Evolutionary conservation across 2,888 invertebrate genomes (phyloP).

Genomic region (Chalcis sispes): DNA sequence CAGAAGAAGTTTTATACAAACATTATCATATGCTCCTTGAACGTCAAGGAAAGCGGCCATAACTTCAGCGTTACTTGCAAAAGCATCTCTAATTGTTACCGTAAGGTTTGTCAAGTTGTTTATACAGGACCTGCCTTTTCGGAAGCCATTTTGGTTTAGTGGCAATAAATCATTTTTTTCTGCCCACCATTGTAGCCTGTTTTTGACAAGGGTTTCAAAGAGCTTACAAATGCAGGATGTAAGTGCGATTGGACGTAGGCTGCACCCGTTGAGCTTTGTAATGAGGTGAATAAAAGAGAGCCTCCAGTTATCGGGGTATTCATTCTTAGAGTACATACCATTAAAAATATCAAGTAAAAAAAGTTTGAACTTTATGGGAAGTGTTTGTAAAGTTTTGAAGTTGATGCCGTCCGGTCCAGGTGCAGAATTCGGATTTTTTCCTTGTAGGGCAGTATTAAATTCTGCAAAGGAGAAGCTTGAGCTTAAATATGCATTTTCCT

Average conservation of each 20-base stretch:
- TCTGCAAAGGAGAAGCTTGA: conserved; percentile 14
- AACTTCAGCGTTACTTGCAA: background rate
- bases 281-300: conserved; percentile 32
- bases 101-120: conserved; percentile 10
- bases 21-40: background rate
- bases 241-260: conserved; percentile 32
- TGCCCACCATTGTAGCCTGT: conserved; percentile 29
- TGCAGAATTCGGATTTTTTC: conserved; percentile 7
- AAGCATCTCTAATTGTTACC: background rate
- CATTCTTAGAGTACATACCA: background rate
- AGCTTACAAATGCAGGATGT: conserved; percentile 36
- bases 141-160: conserved; percentile 7
- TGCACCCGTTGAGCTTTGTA: conserved; percentile 14
- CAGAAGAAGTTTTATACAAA: background rate
- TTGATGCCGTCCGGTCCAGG: conserved; percentile 5
- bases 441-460: conserved; percentile 20
- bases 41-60: background rate
- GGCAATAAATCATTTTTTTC: background rate
- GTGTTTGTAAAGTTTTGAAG: background rate
- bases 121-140: conserved; percentile 10
- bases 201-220: conserved; percentile 35
- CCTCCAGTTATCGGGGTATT: conserved; percentile 21
- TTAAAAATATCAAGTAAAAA: conserved; percentile 22
- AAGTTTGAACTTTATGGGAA: conserved; percentile 13
- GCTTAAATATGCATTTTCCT: background rate